Percentiles rank a stretch among this genome's conserved stretches.
These are phyloP conservation scores for Apodemia duryi DNA, from an alignment of 2,888 invertebrate species.

Conservation along the genomic window DNA sequence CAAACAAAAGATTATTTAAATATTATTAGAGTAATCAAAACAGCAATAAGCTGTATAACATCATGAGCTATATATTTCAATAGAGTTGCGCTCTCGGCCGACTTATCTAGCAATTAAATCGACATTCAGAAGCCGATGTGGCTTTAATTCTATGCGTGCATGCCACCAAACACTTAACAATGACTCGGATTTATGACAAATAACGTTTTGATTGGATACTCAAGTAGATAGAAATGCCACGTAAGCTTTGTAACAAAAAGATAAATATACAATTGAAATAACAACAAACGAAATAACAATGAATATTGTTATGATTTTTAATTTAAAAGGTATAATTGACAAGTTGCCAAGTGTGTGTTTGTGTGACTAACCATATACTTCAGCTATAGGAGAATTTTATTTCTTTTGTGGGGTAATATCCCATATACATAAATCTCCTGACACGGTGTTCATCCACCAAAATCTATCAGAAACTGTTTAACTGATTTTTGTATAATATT, in stretches of 20 bases:
- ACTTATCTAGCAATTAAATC: slow-evolving; percentile 79
- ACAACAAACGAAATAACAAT: slow-evolving; percentile 13
- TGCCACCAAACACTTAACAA: slow-evolving; percentile 66
- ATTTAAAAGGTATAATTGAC: not conserved
- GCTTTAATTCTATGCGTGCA: slow-evolving; percentile 51
- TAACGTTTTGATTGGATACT: slow-evolving; percentile 72
- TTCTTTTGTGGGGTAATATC: no score
- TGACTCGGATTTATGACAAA: slow-evolving; percentile 75
- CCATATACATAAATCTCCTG: no score
- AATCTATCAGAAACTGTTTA: no score
- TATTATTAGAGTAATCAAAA: slow-evolving; percentile 13
- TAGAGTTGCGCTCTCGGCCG: slow-evolving; percentile 62
- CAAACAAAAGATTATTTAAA: slow-evolving; percentile 10
- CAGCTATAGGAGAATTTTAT: no score
- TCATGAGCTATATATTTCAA: slow-evolving; percentile 72
- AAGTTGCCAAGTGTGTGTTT: not conserved
- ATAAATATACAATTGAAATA: slow-evolving; percentile 14
- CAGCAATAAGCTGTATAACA: slow-evolving; percentile 39
- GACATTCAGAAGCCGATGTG: slow-evolving; percentile 75
- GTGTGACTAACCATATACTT: not conserved
- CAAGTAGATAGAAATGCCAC: slow-evolving; percentile 33
- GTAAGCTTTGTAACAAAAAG: slow-evolving; percentile 22
- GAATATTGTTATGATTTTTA: slow-evolving; percentile 30
- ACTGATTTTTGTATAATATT: no score
- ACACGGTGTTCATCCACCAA: no score